A percentile compares a stretch with the other conserved stretches of the same genome.
Evolutionary conservation across 1,140 invertebrate species (phyloP).

Genomic region (Drosophila elegans): DNA sequence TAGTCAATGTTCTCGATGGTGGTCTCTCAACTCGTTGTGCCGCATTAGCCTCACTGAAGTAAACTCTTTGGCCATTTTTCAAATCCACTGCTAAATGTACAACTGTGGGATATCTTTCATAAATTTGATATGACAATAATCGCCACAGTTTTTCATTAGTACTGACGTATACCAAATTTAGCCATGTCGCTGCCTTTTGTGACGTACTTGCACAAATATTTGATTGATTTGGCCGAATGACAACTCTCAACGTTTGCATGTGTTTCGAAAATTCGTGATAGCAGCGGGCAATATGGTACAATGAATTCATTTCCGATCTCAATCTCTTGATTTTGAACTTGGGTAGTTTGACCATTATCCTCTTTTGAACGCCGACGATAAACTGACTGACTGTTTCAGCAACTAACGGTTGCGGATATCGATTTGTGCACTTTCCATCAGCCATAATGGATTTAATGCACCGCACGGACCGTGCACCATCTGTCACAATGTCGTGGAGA

Average conservation of each 20-base stretch:
- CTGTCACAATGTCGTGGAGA: too few relatives aligned
- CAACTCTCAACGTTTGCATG: slow-evolving; percentile 75
- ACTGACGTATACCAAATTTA: slow-evolving; percentile 64
- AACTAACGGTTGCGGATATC: slow-evolving; percentile 4
- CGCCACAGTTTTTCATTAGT: slow-evolving; percentile 84
- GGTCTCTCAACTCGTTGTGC: slow-evolving; percentile 49
- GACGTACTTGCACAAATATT: slow-evolving; percentile 85
- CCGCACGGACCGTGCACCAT: too few relatives aligned
- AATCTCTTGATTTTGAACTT: slow-evolving; percentile 28
- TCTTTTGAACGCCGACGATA: slow-evolving; percentile 80
- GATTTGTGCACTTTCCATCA: slow-evolving; percentile 2
- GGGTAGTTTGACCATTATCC: slow-evolving; percentile 51
- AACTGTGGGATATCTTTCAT: slow-evolving; percentile 81
- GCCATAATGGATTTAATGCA: too few relatives aligned
- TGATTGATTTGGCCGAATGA: slow-evolving; percentile 54
- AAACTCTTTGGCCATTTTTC: slow-evolving; percentile 83
- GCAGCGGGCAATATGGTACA: slow-evolving; percentile 65
- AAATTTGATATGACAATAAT: slow-evolving; percentile 75
- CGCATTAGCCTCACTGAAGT: slow-evolving; percentile 73
- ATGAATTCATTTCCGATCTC: slow-evolving; percentile 67
- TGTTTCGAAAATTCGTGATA: slow-evolving; percentile 33
- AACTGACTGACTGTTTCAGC: slow-evolving; percentile 58
- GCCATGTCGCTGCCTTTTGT: slow-evolving; percentile 29
- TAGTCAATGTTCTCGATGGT: slow-evolving; percentile 76
- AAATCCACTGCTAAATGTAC: slow-evolving; percentile 83